phyloP scores from a whole-genome alignment of 2,113 vertebrate species.

The Coregonus clupeaformis region DNA sequence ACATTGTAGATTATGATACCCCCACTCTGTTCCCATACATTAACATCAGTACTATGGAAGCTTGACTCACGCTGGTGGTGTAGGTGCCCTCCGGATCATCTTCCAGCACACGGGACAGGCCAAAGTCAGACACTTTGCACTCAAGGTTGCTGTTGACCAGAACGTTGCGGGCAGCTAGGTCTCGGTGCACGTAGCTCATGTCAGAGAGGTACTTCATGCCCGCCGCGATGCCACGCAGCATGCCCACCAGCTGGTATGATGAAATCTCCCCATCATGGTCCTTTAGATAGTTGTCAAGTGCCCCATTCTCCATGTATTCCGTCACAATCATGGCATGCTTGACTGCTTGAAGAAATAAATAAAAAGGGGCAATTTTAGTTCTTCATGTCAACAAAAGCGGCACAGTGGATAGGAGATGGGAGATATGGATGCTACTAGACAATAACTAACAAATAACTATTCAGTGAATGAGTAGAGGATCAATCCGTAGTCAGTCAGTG shows the following conservation, averaged over 20 bases:
- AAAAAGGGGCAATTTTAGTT: not conserved
- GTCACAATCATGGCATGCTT: conserved; percentile 96
- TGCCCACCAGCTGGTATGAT: conserved; percentile 86
- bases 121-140: conserved; percentile 96
- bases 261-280: conserved; percentile 88
- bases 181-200: conserved; percentile 96
- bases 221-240: conserved; percentile 88
- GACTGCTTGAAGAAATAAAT: conserved; percentile 64
- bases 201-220: conserved; percentile 97
- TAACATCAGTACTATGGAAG: too few relatives aligned
- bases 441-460: not conserved
- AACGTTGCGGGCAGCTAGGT: conserved; percentile 92
- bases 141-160: conserved; percentile 92
- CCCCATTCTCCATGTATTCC: conserved; percentile 96
- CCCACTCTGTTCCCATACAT: too few relatives aligned
- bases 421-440: too few relatives aligned
- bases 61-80: conserved; percentile 88
- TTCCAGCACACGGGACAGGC: conserved; percentile 90
- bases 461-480: too few relatives aligned
- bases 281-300: conserved; percentile 93
- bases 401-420: conserved; percentile 2
- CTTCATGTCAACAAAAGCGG: too few relatives aligned
- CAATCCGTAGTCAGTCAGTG: not conserved
- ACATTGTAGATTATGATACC: too few relatives aligned
- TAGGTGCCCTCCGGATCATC: conserved; percentile 95